Conservation (phyloP, 2,113 vertebrate species). For the Dromiciops gliroides region DNA sequence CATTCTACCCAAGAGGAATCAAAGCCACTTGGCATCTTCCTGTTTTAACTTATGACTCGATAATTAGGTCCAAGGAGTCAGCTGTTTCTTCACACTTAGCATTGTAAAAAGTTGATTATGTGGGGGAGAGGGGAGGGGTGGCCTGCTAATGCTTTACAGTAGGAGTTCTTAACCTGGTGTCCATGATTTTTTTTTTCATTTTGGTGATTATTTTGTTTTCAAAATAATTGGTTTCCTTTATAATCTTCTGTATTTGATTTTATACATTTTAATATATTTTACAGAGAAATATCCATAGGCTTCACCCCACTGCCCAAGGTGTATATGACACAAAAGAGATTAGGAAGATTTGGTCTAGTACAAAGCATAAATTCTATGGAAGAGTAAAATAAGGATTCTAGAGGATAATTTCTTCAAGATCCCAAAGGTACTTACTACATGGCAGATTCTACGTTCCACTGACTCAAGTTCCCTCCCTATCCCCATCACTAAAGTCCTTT, state of each 20-base stretch:
- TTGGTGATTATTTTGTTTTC: neutral
- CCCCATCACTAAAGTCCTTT: neutral
- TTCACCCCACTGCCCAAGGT: neutral
- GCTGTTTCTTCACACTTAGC: neutral
- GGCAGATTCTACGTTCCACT: neutral
- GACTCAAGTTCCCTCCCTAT: neutral
- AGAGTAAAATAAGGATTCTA: neutral
- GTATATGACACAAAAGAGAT: neutral
- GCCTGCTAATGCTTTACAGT: neutral
- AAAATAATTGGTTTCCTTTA: neutral
- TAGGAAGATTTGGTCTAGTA: neutral
- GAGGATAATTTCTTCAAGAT: neutral
- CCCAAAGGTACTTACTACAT: neutral
- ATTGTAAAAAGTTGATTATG: neutral
- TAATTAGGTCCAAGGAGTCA: neutral
- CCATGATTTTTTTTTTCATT: neutral
- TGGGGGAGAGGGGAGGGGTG: neutral
- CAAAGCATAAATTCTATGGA: neutral
- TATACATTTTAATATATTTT: neutral
- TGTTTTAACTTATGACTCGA: neutral
- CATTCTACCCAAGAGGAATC: neutral
- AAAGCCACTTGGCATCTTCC: neutral
- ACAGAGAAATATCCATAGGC: neutral
- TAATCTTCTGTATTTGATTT: neutral
- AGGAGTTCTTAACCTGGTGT: neutral